Base-by-base conservation (phyloP, 2,888 invertebrate genomes). In the Anthrax anthrax region DNA sequence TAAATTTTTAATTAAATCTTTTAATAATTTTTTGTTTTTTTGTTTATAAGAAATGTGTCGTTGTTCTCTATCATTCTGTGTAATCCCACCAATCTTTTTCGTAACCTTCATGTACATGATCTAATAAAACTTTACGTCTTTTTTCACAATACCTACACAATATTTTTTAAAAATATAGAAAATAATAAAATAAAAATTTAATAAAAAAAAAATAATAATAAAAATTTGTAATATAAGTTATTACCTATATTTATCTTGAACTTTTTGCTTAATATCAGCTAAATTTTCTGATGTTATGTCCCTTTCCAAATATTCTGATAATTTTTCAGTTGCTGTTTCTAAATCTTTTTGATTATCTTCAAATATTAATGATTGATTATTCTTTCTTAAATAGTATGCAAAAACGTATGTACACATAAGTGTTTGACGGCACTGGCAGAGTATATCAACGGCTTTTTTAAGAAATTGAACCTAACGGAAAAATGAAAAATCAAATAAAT, bases 141-240 rank as follows among this genome's bases (percentile, higher is more conserved):
- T 88, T 90, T 72, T 97, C 96, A 74, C 97, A 98, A 71, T 98
- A 98, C 75, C 96, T 95, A n/a, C n/a, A n/a, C n/a, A n/a, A n/a
- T n/a, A n/a, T n/a, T n/a, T n/a, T 17, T 37, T 37, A 37, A 17
- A 16, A 17, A 17, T 16, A 17, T 17, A 37, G 1, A 36, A 16
- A 36, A 36, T 12, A 16, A 37, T 5, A 37, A 37, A 37, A 37
- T 6, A n/a, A 17, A 17, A 17, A 16, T 17, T 18, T 10, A 37
- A 2, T 16, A 17, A 10, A 17, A 17, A 37, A 37, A 37, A 16
- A 37, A 9, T 17, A 32, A 32, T 32, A 1, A 32, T 8, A 23
- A 6, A 6, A 23, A 6, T 23, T 23, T 23, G 4, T 34, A 34
- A 46, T 1, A 36, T 12, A 38, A 37, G 55, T 64, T n/a, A n/a